Percentiles rank a stretch among this genome's conserved stretches.
Conservation (phyloP, 35 echinoderm and acorn worm genomes). For the Lytechinus variegatus region DNA sequence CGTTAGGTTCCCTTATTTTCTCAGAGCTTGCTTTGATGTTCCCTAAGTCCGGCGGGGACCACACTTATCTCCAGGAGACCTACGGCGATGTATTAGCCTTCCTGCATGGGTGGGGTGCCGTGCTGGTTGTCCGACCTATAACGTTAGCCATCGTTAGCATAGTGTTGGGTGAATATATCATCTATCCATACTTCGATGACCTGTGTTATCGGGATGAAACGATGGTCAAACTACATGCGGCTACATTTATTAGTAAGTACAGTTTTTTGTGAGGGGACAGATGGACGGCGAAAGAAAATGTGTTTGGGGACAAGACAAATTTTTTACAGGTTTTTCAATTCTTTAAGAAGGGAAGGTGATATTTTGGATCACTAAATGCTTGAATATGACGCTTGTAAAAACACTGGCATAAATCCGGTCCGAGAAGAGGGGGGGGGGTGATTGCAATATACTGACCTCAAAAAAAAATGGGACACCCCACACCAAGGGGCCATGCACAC, state of each 20-base stretch:
- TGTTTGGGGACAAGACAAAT: too few relatives aligned
- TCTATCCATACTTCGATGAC: neutral
- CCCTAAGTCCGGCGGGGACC: slow-evolving; percentile 39
- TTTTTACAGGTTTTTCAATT: too few relatives aligned
- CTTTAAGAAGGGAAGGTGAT: too few relatives aligned
- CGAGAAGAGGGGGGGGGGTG: too few relatives aligned
- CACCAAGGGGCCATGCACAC: too few relatives aligned
- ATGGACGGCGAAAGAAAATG: too few relatives aligned
- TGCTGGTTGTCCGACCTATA: neutral
- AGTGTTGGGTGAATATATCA: slow-evolving; percentile 6
- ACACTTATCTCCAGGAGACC: slow-evolving; percentile 40
- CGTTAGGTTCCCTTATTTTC: neutral
- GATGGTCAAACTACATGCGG: neutral
- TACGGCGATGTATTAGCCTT: slow-evolving; percentile 33
- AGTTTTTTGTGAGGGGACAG: too few relatives aligned
- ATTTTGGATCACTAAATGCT: too few relatives aligned
- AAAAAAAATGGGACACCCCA: too few relatives aligned
- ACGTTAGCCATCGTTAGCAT: slow-evolving; percentile 28
- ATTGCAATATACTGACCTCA: too few relatives aligned
- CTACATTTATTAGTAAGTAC: slow-evolving; percentile 37
- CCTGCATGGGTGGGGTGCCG: slow-evolving; percentile 11
- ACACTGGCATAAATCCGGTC: too few relatives aligned
- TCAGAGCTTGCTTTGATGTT: slow-evolving; percentile 33
- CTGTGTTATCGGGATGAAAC: slow-evolving; percentile 3
- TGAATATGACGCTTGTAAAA: too few relatives aligned